Conservation (phyloP, 2,888 invertebrate genomes). For the Cryptosula pallasiana region DNA sequence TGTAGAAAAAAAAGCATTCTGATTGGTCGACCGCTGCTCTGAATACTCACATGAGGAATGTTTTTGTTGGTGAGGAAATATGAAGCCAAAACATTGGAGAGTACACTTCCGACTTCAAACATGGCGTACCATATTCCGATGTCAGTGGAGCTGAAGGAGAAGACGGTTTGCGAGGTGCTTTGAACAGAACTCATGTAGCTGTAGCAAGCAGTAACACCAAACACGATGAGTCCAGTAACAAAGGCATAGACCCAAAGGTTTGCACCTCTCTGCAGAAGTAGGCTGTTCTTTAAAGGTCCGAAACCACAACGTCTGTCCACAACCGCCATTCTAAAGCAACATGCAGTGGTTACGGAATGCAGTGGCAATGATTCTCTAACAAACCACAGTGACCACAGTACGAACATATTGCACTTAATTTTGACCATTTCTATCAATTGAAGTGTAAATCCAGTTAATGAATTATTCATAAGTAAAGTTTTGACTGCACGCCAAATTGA, state of each 20-base stretch:
- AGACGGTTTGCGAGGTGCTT: slow-evolving; percentile 8
- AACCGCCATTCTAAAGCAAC: slow-evolving; percentile 1
- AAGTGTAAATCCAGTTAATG: no score
- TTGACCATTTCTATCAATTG: no score
- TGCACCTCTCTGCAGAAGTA: neutral
- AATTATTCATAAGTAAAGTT: no score
- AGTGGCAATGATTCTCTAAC: no score
- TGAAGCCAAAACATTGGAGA: slow-evolving; percentile 2
- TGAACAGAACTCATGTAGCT: slow-evolving; percentile 3
- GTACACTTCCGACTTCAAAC: slow-evolving; percentile 18
- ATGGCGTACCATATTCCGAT: slow-evolving; percentile 13
- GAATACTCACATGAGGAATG: neutral
- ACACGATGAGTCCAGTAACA: neutral
- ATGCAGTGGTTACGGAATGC: no score
- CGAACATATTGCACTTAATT: no score
- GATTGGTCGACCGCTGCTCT: no score
- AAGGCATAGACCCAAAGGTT: neutral
- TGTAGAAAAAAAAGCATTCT: no score
- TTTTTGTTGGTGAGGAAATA: slow-evolving; percentile 6
- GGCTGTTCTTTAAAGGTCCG: neutral
- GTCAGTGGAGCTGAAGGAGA: slow-evolving; percentile 4
- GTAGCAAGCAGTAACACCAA: slow-evolving; percentile 1
- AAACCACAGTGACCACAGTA: no score
- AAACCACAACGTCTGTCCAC: neutral
- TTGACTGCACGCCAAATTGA: no score